Evolutionary conservation across 2,888 invertebrate species (phyloP), one percentile per base, ranked within the genome.

Genomic region (Cordilura impudica): DNA sequence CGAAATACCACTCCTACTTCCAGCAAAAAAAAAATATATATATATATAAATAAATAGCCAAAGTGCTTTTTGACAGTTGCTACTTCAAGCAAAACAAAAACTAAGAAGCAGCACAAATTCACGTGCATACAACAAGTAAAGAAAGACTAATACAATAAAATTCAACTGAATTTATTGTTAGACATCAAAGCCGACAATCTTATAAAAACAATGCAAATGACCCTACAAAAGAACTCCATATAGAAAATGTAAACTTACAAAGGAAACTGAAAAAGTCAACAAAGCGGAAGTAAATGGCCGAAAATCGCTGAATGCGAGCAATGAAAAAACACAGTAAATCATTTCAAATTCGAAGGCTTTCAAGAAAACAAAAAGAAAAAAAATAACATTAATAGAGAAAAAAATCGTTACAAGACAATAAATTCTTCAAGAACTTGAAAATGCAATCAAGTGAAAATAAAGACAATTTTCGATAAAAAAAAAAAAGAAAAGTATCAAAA

Each of bases 161-260:
- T 29, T 54, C 31, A 58, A 66, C 8, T 39, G 6, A 49, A 60
- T 26, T 60, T 54, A 75, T 71, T 75, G 66, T 71, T 75, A 71
- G 79, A 71, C 71, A 79, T 79, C 79, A 71, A 75, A 76, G 75
- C 75, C 75, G 75, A 76, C 75, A 76, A 70, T 76, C 75, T 75
- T 70, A 18, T 43, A 31, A 49, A 63, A 75, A 75, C 75, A 75
- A 75, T 53, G 14, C 35, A 56, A 76, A 65, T 76, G 75, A 76
- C 75, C 75, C 75, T 76, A 56, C 63, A 75, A 23, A 53, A 61
- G 63, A 47, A 63, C n/a, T 61, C 47, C 29, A 26, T 54, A 69
- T 49, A 69, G 61, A 76, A 76, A 63, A 70, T 76, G 63, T 56
- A 70, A 65, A 43, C 39, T 63, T 70, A 23, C 14, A 56, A 67